phyloP scores from a whole-genome alignment of 2,888 invertebrate species.

The Keiferia lycopersicella region DNA sequence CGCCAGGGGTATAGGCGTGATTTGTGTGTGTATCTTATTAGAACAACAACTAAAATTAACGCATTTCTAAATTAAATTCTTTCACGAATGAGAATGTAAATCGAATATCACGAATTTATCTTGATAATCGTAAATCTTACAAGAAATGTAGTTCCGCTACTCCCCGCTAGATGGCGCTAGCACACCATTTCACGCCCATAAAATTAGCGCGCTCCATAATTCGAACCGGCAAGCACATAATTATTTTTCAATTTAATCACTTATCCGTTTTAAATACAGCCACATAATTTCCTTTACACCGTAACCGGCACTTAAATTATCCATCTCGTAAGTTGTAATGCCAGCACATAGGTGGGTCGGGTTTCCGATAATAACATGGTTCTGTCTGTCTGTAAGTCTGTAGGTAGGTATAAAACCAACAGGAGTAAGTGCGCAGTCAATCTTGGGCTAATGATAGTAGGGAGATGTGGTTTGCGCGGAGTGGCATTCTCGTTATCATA shows the following conservation, averaged over 20 bases:
- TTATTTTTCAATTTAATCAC: slow-evolving; percentile 17
- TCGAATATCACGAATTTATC: no score
- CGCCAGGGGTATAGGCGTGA: no score
- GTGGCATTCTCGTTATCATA: slow-evolving; percentile 77
- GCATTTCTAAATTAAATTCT: no score
- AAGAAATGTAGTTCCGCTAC: slow-evolving; percentile 23
- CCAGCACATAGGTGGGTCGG: slow-evolving; percentile 1
- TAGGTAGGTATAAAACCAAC: slow-evolving; percentile 53
- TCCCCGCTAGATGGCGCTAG: slow-evolving; percentile 50
- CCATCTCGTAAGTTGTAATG: slow-evolving; percentile 1
- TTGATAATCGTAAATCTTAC: neutral
- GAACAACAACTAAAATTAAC: no score
- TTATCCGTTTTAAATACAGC: slow-evolving; percentile 16
- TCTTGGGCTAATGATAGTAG: slow-evolving; percentile 73
- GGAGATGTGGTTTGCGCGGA: slow-evolving; percentile 55
- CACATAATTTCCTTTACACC: slow-evolving; percentile 7
- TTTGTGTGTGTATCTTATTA: no score
- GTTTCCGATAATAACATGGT: slow-evolving; percentile 11
- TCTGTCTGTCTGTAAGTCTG: slow-evolving; percentile 9
- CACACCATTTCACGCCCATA: neutral
- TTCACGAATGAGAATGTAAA: no score
- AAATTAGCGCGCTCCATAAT: slow-evolving; percentile 7
- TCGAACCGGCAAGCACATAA: neutral
- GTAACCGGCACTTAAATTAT: slow-evolving; percentile 8
- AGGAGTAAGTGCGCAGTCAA: slow-evolving; percentile 72